Conservation (phyloP, 2,888 invertebrate species). For the Polia nebulosa region DNA sequence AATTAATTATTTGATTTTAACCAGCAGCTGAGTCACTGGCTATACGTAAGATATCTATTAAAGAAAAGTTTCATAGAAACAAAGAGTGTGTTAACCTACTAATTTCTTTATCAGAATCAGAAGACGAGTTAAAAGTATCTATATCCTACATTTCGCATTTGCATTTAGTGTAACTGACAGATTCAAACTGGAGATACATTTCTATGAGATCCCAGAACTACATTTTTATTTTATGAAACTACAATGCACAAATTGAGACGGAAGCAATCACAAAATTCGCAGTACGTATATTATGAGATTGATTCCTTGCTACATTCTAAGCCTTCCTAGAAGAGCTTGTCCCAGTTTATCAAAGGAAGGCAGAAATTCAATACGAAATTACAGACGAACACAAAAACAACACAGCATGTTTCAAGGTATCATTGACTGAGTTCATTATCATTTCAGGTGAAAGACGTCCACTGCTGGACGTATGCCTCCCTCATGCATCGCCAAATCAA, state of each 20-base stretch:
- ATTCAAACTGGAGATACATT: not conserved
- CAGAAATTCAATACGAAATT: not conserved
- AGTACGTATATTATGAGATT: constrained; percentile 35
- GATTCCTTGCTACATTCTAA: constrained; percentile 21
- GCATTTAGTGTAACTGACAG: not conserved
- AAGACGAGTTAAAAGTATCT: not conserved
- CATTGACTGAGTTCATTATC: not conserved
- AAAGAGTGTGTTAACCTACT: no score
- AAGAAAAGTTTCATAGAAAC: no score
- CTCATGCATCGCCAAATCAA: no score
- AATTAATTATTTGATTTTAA: no score
- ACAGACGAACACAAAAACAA: not conserved
- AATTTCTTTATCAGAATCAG: no score
- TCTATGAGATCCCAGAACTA: constrained; percentile 11
- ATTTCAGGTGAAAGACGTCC: no score
- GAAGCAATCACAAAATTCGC: constrained; percentile 22
- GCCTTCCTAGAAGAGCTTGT: constrained; percentile 17
- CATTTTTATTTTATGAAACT: constrained; percentile 6
- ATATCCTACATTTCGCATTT: not conserved
- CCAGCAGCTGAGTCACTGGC: no score
- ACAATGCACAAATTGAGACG: constrained; percentile 30
- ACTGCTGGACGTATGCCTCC: no score
- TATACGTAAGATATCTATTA: no score
- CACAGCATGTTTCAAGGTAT: not conserved
- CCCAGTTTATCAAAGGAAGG: constrained; percentile 6